Evolutionary conservation across 2,888 invertebrate genomes (phyloP).

Genomic region (Hydrotaea diabolus): DNA sequence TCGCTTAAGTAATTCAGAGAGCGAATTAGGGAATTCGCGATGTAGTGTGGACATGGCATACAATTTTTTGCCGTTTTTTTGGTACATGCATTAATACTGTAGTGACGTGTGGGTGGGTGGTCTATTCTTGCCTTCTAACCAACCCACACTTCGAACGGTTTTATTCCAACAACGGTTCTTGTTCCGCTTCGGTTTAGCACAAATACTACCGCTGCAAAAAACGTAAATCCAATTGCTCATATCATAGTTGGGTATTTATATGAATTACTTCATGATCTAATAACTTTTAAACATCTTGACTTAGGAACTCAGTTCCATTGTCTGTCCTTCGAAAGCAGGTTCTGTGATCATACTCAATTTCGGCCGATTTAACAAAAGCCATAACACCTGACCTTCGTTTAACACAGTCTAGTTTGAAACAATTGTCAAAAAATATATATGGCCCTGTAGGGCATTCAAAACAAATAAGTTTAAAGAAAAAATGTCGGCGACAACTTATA

Average conservation of each 20-base stretch:
- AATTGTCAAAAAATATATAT: no score
- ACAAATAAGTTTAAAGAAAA: no score
- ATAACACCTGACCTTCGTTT: no score
- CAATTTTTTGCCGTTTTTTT: constrained; percentile 73
- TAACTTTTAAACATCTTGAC: constrained; percentile 67
- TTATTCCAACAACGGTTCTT: constrained; percentile 69
- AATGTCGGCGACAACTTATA: no score
- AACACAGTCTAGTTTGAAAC: no score
- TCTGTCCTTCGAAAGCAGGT: constrained; percentile 56
- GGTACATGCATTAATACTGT: constrained; percentile 74
- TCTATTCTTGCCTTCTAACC: constrained; percentile 2
- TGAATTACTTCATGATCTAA: constrained; percentile 59
- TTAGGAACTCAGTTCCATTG: constrained; percentile 72
- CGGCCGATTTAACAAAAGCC: no score
- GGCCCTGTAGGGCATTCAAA: no score
- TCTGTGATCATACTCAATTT: no score
- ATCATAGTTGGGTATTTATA: constrained; percentile 67
- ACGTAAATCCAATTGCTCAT: constrained; percentile 67
- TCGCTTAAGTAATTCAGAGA: no score
- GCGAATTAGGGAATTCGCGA: no score
- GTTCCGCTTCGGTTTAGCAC: constrained; percentile 73
- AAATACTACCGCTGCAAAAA: constrained; percentile 78
- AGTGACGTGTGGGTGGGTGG: constrained; percentile 76
- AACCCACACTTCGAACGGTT: constrained; percentile 70
- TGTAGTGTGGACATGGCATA: no score